Evolutionary conservation across 2,797 vertebrate genomes (phyloP), one percentile per base, ranked within the genome.

Genomic region (Centropyge bicolor): DNA sequence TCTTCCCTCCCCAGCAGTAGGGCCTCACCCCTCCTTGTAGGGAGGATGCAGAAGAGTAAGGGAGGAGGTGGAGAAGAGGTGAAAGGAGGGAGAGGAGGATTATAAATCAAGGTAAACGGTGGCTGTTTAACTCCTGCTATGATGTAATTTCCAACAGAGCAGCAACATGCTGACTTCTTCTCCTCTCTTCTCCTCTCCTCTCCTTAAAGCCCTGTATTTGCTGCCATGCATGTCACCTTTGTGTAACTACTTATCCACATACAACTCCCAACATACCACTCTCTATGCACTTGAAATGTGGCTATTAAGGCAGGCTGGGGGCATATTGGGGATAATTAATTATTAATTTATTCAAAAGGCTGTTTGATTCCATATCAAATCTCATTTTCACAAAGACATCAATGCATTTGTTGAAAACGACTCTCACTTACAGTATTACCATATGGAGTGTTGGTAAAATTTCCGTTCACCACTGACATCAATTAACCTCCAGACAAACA

Each of bases 21-120:
- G 70, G 62, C 63, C 80, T 83, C 76, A 74, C 72, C 74, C 81
- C 85, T 80, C 74, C 48, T 41, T 60, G 62, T 56, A 46, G 63
- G 60, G 83, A 76, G 76, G 63, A 79, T 14, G 49, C 66, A 76
- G 54, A 48, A 59, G 49, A 65, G 57, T 52, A 48, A 71, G 60
- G 68, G 77, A 78, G 72, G 78, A 67, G 69, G 72, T 54, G 61
- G 73, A 55, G 70, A 64, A 64, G 76, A 70, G 66, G 73, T 12
- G 1, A 54, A 51, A 62, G 68, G 77, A 55, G 81, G 24, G 59
- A 56, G 55, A 75, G 61, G 76, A 74, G 86, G 89, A 90, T 94
- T 93, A 94, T 94, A 95, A 95, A 95, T 95, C 92, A 95, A 93
- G 92, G 93, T 94, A 94, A 95, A 94, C 92, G 88, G 91, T 88